Evolutionary conservation across 2,888 invertebrate genomes (phyloP).

Genomic region (Acheta domesticus): DNA sequence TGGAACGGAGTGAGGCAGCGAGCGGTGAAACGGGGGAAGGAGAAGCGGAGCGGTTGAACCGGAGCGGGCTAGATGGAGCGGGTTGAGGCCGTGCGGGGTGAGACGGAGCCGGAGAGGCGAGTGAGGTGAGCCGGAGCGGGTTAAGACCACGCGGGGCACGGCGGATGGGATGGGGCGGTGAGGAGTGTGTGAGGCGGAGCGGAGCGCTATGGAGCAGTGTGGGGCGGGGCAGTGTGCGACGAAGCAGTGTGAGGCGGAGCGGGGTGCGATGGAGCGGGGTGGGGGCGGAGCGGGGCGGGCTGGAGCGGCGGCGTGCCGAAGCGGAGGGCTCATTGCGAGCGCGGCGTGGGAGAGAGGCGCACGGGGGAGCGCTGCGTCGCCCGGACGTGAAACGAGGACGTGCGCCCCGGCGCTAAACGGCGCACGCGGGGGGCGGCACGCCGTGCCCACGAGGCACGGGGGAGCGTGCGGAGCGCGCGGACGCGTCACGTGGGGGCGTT

Average conservation of each 20-base stretch:
- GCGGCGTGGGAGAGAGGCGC: not conserved
- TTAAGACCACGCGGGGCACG: not conserved
- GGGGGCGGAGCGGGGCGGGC: accelerated
- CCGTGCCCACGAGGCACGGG: too few species aligned
- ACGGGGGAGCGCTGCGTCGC: not conserved
- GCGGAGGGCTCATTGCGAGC: not conserved
- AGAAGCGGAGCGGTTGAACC: not conserved
- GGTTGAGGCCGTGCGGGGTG: not conserved
- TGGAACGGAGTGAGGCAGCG: too few species aligned
- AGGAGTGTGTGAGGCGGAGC: not conserved
- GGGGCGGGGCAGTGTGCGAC: not conserved
- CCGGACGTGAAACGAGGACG: not conserved
- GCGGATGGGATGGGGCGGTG: not conserved
- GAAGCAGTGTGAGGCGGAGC: not conserved
- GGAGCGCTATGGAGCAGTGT: not conserved
- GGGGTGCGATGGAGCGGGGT: not conserved
- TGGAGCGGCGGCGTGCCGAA: too few species aligned
- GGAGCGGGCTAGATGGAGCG: not conserved
- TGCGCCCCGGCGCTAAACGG: too few species aligned
- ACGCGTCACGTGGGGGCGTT: too few species aligned
- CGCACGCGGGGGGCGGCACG: too few species aligned
- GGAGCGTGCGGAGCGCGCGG: too few species aligned
- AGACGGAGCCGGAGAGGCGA: not conserved
- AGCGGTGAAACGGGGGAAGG: not conserved
- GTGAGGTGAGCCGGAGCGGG: not conserved